Evolutionary conservation across 1,140 invertebrate genomes (phyloP).

Genomic region (Plodia interpunctella): DNA sequence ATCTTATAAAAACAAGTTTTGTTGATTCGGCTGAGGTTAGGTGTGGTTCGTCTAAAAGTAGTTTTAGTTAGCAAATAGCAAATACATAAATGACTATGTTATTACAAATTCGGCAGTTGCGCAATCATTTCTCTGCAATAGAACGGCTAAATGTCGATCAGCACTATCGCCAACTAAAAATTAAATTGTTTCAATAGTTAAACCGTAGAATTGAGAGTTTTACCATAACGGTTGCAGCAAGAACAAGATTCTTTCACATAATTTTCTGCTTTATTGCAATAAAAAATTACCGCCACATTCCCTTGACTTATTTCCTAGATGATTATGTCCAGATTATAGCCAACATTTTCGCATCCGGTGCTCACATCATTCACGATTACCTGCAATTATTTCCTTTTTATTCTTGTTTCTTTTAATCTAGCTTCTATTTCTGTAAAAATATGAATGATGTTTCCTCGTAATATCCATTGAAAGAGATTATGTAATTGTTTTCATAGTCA

Average conservation of each 20-base stretch:
- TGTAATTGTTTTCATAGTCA: too few relatives aligned
- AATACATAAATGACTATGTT: not conserved
- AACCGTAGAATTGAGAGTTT: not conserved
- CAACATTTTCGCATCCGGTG: not conserved
- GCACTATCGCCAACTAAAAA: too few relatives aligned
- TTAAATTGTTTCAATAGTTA: too few relatives aligned
- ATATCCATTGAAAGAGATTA: too few relatives aligned
- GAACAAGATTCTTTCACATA: not conserved
- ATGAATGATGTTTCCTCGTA: too few relatives aligned
- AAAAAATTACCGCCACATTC: not conserved
- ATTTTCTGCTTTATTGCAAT: not conserved
- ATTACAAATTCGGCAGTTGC: not conserved
- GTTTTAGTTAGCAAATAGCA: not conserved
- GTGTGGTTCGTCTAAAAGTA: not conserved
- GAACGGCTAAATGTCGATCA: too few relatives aligned
- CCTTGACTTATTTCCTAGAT: not conserved
- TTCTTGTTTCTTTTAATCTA: too few relatives aligned
- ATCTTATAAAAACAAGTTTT: not conserved
- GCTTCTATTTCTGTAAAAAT: too few relatives aligned
- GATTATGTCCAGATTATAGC: not conserved
- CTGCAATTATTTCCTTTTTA: too few relatives aligned
- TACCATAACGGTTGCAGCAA: constrained; percentile 1
- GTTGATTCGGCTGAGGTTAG: not conserved
- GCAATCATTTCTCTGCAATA: constrained; percentile 4
- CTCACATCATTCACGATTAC: not conserved